Conservation (phyloP, 2,797 vertebrate species). For the Phrynocephalus guinanensis region DNA sequence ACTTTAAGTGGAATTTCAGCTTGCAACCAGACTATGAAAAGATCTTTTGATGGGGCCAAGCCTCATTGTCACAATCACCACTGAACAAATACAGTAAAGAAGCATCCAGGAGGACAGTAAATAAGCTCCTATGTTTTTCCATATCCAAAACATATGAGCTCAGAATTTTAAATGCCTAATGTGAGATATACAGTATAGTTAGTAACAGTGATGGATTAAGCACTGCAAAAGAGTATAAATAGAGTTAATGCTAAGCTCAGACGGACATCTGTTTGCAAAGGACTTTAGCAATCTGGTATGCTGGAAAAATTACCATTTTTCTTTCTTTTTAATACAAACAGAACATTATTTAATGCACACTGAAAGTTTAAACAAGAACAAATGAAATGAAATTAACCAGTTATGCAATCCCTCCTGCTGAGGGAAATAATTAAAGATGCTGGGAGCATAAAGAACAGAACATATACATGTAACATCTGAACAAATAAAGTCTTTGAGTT, state of each 20-base stretch:
- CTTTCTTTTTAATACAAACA: background rate
- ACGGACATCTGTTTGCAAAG: constrained; percentile 23
- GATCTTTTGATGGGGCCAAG: background rate
- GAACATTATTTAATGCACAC: background rate
- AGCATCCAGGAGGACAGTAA: background rate
- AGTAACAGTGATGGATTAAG: constrained; percentile 16
- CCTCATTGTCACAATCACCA: background rate
- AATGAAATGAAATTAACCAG: constrained; percentile 51
- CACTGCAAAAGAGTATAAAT: constrained; percentile 29
- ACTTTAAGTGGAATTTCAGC: background rate
- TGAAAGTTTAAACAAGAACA: constrained; percentile 52
- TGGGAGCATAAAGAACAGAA: constrained; percentile 35
- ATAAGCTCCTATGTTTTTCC: constrained; percentile 20
- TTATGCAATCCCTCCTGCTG: constrained; percentile 33
- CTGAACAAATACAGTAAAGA: background rate
- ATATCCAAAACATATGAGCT: constrained; percentile 29
- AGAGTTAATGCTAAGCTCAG: background rate
- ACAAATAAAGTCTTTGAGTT: background rate
- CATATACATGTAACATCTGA: background rate
- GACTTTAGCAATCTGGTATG: constrained; percentile 8
- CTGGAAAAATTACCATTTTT: constrained; percentile 17
- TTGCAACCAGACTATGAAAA: background rate
- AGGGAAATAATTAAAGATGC: constrained; percentile 44
- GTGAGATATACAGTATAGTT: background rate
- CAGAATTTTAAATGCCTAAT: constrained; percentile 22